phyloP scores from a whole-genome alignment of 2,797 vertebrate genomes.

The Nyctibius grandis region DNA sequence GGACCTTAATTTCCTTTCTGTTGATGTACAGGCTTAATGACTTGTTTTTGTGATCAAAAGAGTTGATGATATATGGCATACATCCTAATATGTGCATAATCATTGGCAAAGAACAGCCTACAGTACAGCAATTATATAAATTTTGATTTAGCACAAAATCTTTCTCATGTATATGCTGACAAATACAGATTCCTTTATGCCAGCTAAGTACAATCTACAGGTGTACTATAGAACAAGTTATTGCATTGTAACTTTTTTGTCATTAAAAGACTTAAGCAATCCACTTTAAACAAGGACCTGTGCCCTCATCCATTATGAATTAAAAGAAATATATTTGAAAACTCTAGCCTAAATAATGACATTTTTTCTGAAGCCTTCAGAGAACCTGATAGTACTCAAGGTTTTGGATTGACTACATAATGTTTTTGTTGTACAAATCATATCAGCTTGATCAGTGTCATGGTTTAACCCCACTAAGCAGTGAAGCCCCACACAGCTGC shows the following conservation, averaged over 20 bases:
- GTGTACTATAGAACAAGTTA: not conserved
- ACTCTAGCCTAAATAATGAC: not conserved
- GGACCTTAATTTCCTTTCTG: not conserved
- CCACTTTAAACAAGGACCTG: not conserved
- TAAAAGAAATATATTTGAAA: not conserved
- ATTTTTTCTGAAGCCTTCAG: not conserved
- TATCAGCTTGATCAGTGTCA: not conserved
- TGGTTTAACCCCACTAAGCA: not conserved
- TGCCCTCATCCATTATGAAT: not conserved
- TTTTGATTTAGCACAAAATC: not conserved
- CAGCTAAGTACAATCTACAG: not conserved
- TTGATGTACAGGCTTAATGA: not conserved
- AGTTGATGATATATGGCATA: not conserved
- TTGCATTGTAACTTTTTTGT: not conserved
- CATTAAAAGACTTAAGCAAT: not conserved
- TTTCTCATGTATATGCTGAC: not conserved
- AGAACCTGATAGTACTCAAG: not conserved
- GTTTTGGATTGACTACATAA: not conserved
- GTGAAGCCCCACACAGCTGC: fast-evolving
- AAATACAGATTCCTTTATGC: not conserved
- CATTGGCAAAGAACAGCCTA: not conserved
- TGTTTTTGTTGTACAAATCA: not conserved
- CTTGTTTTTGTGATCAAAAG: not conserved
- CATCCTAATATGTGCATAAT: not conserved
- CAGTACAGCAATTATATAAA: not conserved